Conservation (phyloP, 2,888 invertebrate species). For the Melinaea menophilus region DNA sequence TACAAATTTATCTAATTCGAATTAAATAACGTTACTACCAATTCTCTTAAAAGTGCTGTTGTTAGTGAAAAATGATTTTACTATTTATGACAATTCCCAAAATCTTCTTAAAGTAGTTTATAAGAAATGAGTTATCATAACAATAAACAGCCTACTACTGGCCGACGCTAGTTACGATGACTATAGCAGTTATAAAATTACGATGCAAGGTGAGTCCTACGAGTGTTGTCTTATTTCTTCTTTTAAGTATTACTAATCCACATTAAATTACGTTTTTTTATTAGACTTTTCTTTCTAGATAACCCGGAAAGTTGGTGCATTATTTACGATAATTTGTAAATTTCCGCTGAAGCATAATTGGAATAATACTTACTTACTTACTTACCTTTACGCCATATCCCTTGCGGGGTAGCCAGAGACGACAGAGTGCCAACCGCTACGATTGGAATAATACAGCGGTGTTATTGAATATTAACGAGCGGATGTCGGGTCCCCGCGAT, state of each 20-base stretch:
- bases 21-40: too few relatives aligned
- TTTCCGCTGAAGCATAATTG: conserved; percentile 1
- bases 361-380: background rate
- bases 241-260: background rate
- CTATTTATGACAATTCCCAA: too few relatives aligned
- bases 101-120: too few relatives aligned
- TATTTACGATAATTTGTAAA: background rate
- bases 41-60: too few relatives aligned
- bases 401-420: too few relatives aligned
- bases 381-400: too few relatives aligned
- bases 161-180: background rate
- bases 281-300: background rate
- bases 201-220: background rate
- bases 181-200: background rate
- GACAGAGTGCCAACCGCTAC: too few relatives aligned
- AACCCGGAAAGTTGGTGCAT: background rate
- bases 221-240: background rate
- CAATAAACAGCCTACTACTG: too few relatives aligned
- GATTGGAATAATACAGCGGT: background rate
- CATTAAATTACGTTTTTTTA: too few relatives aligned
- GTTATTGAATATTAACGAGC: conserved; percentile 3
- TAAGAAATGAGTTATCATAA: too few relatives aligned
- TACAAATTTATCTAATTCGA: too few relatives aligned
- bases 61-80: too few relatives aligned
- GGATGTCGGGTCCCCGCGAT: background rate